Evolutionary conservation across 2,888 invertebrate species (phyloP).

Genomic region (Cyclophora punctaria): DNA sequence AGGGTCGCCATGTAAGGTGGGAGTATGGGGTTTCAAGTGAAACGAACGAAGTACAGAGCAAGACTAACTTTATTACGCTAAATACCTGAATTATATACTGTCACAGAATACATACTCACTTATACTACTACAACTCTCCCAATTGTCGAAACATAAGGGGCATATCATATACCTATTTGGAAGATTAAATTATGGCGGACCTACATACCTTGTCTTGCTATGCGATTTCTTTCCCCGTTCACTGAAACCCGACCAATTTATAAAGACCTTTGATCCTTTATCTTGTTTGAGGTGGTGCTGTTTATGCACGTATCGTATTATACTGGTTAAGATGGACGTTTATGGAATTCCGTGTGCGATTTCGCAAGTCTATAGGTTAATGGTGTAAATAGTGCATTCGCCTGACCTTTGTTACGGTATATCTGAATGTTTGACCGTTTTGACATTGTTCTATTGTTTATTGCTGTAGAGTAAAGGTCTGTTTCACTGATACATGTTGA

Average conservation of each 20-base stretch:
- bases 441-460: constrained; percentile 10
- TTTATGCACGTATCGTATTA: constrained; percentile 9
- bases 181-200: constrained; percentile 14
- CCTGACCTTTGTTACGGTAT: constrained; percentile 27
- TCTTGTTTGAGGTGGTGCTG: constrained; percentile 5
- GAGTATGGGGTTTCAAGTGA: too few relatives aligned
- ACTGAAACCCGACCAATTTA: constrained; percentile 17
- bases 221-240: constrained; percentile 7
- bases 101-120: too few relatives aligned
- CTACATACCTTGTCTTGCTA: constrained; percentile 7
- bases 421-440: background rate
- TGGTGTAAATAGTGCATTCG: constrained; percentile 33
- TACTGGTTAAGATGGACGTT: constrained; percentile 30
- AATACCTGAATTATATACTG: too few relatives aligned
- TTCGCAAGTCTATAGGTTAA: constrained; percentile 44
- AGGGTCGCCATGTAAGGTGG: too few relatives aligned
- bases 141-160: constrained; percentile 1
- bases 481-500: too few relatives aligned
- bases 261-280: constrained; percentile 11
- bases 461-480: background rate
- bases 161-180: constrained; percentile 10
- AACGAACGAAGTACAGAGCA: too few relatives aligned
- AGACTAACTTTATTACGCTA: too few relatives aligned
- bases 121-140: too few relatives aligned
- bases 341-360: constrained; percentile 44